Base-by-base conservation (phyloP, 2,113 vertebrate genomes). In the Charadrius vociferus region DNA sequence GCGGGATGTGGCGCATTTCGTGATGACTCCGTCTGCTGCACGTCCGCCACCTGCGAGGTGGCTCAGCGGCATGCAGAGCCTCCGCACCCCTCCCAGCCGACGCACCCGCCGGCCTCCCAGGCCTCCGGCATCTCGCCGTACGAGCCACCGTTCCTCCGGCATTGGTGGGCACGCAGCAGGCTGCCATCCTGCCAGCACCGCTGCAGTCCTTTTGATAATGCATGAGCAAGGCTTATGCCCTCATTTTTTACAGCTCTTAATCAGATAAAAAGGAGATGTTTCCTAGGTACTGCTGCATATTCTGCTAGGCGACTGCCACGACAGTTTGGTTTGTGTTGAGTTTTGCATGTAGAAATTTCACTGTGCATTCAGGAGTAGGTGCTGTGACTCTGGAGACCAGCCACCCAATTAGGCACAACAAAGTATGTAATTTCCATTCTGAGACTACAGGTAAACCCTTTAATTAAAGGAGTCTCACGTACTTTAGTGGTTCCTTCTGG, bases 391-490 rank as follows among this genome's bases (percentile, higher is more conserved):
- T 36, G 68, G 68, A 91, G 67, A 88, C 72, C 75, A 86, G 86
- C 50, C 72, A 92, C 83, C 75, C 80, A 81, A 24, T 66, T 78
- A 92, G 83, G 91, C 41, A 83, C 82, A 74, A 58, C 88, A 67
- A 88, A 91, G 62, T 30, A 45, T 36, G 41, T 84, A 52, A 92
- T 79, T 81, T 72, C 84, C 78, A 86, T 72, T 49, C 88, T 17
- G 27, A 94, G 86, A 85, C 70, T 79, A 43, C 73, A 61, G 70
- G 91, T 85, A 95, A 97, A 97, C 89, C 93, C 86, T 95, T 91
- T 97, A 96, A 96, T 93, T 96, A 94, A 95, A 91, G 71, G 32
- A 82, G 58, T 83, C 82, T 88, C 93, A 90, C 32, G 18, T 90
- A 97, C 71, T 92, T 94, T 8, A 90, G 94, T 89, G 53, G 61